Evolutionary conservation across 2,113 vertebrate species (phyloP), one percentile per base, ranked within the genome.

Genomic region (Pedionomus torquatus): DNA sequence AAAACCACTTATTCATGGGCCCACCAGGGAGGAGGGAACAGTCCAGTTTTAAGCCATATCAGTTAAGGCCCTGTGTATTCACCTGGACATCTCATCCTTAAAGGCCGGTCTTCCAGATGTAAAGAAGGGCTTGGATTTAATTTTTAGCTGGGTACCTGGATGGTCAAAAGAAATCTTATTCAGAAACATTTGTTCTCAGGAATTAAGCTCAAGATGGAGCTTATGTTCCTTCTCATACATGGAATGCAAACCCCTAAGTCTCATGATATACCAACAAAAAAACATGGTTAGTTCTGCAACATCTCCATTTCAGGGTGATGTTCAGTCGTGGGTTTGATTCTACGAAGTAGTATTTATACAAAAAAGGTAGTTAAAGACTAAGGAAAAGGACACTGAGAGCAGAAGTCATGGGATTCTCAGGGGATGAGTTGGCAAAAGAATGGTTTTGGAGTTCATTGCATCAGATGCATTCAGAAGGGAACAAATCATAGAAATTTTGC

Each of bases 11-110:
- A 26, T 21, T 51, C 33, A 28, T 9, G 30, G 20, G 2, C 7
- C 6, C 41, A 80, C 1, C 4, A 18, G 9, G 30, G 11, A 8
- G 28, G 17, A 0, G 7, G 10, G 2, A 71, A 83, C 35, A 71
- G 75, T 37, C 26, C 28, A 35, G 2, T 55, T 95, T 88, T 39
- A 83, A 41, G n/a, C 7, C 83, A 35, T 16, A 17, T 5, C 55
- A 75, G 11, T 20, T 74, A 57, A 80, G 14, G 66, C 7, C 17
- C 25, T 20, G 25, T 10, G 2, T 39, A n/a, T 48, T 93, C 58
- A 70, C 33, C 24, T 51, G 58, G 48, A 33, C 20, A 49, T 8
- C 14, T 84, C 65, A 39, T 64, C 60, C 64, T 57, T 23, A 77
- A 72, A 64, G 75, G 3, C 41, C 21, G 77, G 11, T 33, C n/a